Base-by-base conservation (phyloP, 2,113 vertebrate species). In the Lepus europaeus region DNA sequence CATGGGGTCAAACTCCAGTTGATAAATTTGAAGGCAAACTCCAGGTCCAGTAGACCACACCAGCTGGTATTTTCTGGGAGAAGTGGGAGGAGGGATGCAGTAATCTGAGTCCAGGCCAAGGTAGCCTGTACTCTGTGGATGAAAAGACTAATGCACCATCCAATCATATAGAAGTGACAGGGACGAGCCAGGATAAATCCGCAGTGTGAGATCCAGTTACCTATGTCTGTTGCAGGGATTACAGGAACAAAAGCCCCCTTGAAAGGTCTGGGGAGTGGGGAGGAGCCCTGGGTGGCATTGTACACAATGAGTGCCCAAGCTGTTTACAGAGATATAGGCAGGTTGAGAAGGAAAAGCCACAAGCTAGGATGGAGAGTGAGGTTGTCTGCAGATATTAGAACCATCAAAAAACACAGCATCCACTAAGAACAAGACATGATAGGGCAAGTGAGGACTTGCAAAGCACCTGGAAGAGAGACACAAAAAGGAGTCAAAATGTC, bases 141-240 rank as follows among this genome's bases (percentile, higher is more conserved):
- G 66, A 17, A 68, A 23, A 83, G 36, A 86, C 76, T 68, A 89
- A 80, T 9, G 16, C 0, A 53, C 19, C 16, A 9, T 86, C 63
- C 14, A 59, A 59, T 59, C 56, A 59, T 70, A 14, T 22, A 49
- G 10, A 74, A 78, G 36, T 84, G 88, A 81, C 22, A 69, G 31
- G 56, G 76, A 95, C 23, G 22, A 87, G 22, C 82, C 39, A 53
- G 9, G 64, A 87, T 89, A 89, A 51, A 45, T 31, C 13, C 23
- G 39, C 2, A 13, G 45, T 14, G 17, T 64, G 31, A 70, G 36
- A 72, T 96, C 64, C 59, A 4, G 31, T 95, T 96, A 80, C 90
- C n/a, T 45, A 61, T 49, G 49, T 51, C 70, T 61, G 69, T 13
- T 83, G 14, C 39, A 80, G 59, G 86, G 63, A 93, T 96, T 91